Evolutionary conservation across 2,797 vertebrate species (phyloP).

Genomic region (Clarias laeviceps): DNA sequence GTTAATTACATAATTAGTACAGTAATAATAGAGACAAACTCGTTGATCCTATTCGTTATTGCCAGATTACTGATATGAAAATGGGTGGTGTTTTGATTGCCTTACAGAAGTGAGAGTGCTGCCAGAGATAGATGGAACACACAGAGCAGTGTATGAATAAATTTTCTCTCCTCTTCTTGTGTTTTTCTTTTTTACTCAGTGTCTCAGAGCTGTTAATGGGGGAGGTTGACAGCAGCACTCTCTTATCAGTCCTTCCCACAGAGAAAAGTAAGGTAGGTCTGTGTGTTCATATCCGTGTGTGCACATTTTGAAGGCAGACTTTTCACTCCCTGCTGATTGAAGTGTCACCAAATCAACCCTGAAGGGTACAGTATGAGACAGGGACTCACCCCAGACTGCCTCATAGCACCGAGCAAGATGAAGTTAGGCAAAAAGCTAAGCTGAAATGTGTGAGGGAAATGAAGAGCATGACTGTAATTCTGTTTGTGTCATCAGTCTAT

Average conservation of each 20-base stretch:
- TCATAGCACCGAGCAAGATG: not conserved
- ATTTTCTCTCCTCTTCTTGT: not conserved
- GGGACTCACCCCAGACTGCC: not conserved
- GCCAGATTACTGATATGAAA: not conserved
- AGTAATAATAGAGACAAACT: not conserved
- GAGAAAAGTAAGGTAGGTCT: conserved; percentile 90
- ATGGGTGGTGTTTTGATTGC: not conserved
- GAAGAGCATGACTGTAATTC: not conserved
- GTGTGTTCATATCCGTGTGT: not conserved
- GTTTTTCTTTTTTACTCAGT: conserved; percentile 64
- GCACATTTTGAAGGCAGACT: not conserved
- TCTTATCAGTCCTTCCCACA: conserved; percentile 88
- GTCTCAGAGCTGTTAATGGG: conserved; percentile 97
- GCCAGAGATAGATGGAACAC: not conserved
- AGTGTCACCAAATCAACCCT: not conserved
- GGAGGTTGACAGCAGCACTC: conserved; percentile 93
- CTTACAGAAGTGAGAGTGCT: not conserved
- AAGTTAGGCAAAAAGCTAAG: not conserved
- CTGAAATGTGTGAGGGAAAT: not conserved
- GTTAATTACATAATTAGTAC: not conserved
- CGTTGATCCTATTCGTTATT: not conserved
- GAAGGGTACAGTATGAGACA: not conserved
- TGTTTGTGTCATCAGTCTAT: conserved; percentile 76
- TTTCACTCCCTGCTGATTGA: conserved; percentile 29
- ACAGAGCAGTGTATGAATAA: not conserved